Evolutionary conservation across 1,140 invertebrate genomes (phyloP).

Genomic region (Drosophila nannoptera): DNA sequence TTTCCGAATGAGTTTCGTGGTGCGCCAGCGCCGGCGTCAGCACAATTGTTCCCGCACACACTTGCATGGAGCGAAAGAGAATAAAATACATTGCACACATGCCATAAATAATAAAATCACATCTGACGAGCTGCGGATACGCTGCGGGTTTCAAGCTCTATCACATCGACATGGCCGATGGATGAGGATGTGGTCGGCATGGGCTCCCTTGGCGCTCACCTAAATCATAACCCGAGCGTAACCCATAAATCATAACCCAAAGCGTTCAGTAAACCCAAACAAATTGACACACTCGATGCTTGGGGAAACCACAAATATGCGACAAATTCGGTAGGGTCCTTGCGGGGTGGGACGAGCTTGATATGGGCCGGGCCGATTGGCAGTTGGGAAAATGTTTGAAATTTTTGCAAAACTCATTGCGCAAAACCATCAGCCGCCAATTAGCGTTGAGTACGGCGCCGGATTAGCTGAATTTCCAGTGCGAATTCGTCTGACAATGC

Average conservation of each 20-base stretch:
- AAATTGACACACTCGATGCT: constrained; percentile 69
- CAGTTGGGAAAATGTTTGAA: not conserved
- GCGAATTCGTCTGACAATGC: not conserved
- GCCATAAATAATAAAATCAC: constrained; percentile 73
- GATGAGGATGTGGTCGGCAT: constrained; percentile 17
- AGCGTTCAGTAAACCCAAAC: constrained; percentile 58
- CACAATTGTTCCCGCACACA: constrained; percentile 38
- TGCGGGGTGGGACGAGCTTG: not conserved
- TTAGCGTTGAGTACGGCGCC: constrained; percentile 18
- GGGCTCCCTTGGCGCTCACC: constrained; percentile 51
- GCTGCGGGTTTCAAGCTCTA: constrained; percentile 29
- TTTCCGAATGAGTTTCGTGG: constrained; percentile 32
- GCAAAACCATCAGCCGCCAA: constrained; percentile 36
- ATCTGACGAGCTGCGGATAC: constrained; percentile 42
- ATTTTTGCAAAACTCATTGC: constrained; percentile 12
- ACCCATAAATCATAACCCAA: too few relatives aligned
- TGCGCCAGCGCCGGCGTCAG: constrained; percentile 5
- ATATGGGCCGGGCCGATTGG: not conserved
- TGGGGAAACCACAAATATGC: constrained; percentile 64
- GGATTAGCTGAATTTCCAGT: constrained; percentile 4
- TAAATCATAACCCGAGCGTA: constrained; percentile 64
- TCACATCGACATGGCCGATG: constrained; percentile 26
- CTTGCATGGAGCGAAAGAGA: not conserved
- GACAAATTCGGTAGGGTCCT: too few relatives aligned
- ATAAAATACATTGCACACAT: not conserved